Conservation (phyloP, 2,113 vertebrate genomes). For the Xerus inauris region DNA sequence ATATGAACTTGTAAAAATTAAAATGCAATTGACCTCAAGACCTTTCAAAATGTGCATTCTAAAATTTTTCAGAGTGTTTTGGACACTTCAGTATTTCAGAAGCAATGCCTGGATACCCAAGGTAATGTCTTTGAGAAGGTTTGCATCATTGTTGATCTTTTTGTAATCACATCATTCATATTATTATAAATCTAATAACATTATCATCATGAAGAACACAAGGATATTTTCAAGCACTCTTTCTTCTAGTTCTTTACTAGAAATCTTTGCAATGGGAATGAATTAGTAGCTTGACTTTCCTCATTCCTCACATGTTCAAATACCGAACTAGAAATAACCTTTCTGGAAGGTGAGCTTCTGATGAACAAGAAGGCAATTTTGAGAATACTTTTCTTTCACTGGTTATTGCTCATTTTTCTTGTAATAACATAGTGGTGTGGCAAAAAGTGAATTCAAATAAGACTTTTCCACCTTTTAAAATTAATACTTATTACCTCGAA, state of each 20-base stretch:
- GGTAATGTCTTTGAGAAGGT: not conserved
- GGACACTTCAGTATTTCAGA: not conserved
- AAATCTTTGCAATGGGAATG: slow-evolving; percentile 32
- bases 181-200: not conserved
- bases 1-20: not conserved
- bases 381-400: not conserved
- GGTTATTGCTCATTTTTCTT: not conserved
- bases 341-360: not conserved
- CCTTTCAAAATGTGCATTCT: not conserved
- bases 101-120: slow-evolving; percentile 6
- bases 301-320: slow-evolving; percentile 42
- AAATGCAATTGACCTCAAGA: not conserved
- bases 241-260: not conserved
- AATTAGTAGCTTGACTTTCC: not conserved
- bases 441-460: slow-evolving; percentile 16
- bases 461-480: not conserved
- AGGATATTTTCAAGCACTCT: not conserved
- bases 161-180: not conserved
- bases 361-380: not conserved
- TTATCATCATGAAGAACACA: not conserved
- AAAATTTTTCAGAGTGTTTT: slow-evolving; percentile 9
- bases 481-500: not conserved
- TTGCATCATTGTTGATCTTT: not conserved
- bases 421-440: not conserved
- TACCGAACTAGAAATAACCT: not conserved